Conservation (phyloP, 2,888 invertebrate species). For the Onchidella celtica region DNA sequence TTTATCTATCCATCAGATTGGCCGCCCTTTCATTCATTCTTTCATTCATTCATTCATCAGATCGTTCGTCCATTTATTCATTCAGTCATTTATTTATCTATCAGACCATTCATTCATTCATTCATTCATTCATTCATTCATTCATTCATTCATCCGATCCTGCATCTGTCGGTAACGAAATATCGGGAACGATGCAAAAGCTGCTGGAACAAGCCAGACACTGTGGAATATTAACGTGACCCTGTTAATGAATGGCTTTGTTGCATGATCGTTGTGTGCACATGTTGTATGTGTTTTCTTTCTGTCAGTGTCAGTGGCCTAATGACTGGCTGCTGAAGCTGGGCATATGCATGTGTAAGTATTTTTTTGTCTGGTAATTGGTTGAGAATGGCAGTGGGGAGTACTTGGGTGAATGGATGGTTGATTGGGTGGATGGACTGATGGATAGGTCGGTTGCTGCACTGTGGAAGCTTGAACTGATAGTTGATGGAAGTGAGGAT, state of each 20-base stretch:
- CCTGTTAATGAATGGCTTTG: too few species aligned
- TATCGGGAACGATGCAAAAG: too few species aligned
- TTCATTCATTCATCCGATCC: background rate
- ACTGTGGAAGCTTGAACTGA: background rate
- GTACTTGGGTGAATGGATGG: background rate
- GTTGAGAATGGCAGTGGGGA: too few species aligned
- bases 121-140: constrained; percentile 5
- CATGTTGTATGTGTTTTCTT: too few species aligned
- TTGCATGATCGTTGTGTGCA: too few species aligned
- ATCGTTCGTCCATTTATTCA: background rate
- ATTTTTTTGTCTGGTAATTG: too few species aligned
- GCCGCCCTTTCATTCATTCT: background rate
- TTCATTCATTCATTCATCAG: background rate
- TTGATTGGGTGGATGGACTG: background rate
- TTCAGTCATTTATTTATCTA: background rate
- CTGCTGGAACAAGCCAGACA: too few species aligned
- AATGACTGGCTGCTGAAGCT: too few species aligned
- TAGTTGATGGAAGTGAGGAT: background rate
- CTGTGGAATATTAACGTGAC: too few species aligned
- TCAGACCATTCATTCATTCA: constrained; percentile 1
- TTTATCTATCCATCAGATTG: too few species aligned
- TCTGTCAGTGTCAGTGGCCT: too few species aligned
- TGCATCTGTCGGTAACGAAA: background rate
- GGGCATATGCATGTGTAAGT: too few species aligned
- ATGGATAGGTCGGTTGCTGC: background rate